Evolutionary conservation across 1,140 invertebrate species (phyloP), one percentile per base, ranked within the genome.

Genomic region (Drosophila lacertosa): DNA sequence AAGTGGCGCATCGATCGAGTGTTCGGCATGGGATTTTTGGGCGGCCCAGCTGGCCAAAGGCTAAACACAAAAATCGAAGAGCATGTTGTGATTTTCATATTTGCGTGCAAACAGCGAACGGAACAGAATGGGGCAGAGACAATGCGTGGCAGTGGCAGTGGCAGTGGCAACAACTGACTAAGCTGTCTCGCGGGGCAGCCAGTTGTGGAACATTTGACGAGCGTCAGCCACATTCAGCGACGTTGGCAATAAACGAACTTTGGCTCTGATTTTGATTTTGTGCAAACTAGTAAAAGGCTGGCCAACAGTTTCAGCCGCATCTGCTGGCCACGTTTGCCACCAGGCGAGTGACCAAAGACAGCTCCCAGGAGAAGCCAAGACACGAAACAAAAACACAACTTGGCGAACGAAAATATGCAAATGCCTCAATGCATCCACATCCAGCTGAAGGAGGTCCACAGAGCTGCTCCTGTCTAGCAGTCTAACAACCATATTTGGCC

Each of bases 401-500:
- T 71, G 62, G 39, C 53, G 24, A 59, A 33, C 72, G 59, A 62
- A 84, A 88, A 88, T 88, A 86, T 86, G 82, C 82, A 86, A 86
- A 86, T 86, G 66, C 54, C 33, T 65, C 39, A 60, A 15, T 60
- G 42, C 37, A 48, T 29, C 40, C 18, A 32, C 18, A n/a, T n/a
- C n/a, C n/a, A 32, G 20, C 13, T 11, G 24, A 6, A n/a, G n/a
- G n/a, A n/a, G n/a, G n/a, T n/a, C n/a, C 24, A 26, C 24, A 26
- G 24, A 47, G 32, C 16, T 26, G 15, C 55, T 64, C 47, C 48
- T 62, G 67, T 73, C 72, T 59, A 51, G 65, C 69, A 77, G 77
- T 74, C 81, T 86, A 86, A 86, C 82, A 86, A 88, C 82, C 82
- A 88, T 86, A 86, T 86, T 86, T 86, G 82, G 82, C 82, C 82